Base-by-base conservation (phyloP, 2,113 vertebrate genomes). In the Ailurus styani region DNA sequence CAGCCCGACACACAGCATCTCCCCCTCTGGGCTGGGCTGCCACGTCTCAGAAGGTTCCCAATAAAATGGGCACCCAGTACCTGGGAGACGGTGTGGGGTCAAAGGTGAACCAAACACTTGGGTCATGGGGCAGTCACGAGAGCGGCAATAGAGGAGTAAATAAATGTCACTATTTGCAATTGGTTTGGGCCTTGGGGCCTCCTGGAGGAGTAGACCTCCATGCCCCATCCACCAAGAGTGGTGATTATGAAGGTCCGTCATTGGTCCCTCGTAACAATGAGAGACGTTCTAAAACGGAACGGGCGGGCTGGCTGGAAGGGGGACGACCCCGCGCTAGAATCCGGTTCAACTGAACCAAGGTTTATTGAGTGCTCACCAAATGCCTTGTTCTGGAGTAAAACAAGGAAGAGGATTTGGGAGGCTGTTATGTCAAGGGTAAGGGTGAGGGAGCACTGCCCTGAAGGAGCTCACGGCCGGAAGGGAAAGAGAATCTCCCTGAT, bases 251-350 rank as follows among this genome's bases (percentile, higher is more conserved):
- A 37, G 40, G 23, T 31, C 54, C 17, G 68, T 31, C 20, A 15
- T 27, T 50, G 90, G n/a, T 7, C 9, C 14, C 25, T 66, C 47
- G 68, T 85, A 94, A 97, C 88, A 97, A 97, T 93, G 95, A 55
- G 62, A 64, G n/a, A 14, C 2, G 18, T 96, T 98, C 96, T 95
- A 73, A 86, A 89, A n/a, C 29, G 31, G 96, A 98, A 97, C 13
- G 34, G 40, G 14, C 40, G 11, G 40, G 72, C 40, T 3, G 91
- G 50, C 10, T 60, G 66, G 42, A 62, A 64, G 86, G 85, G 14
- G 12, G 40, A 5, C 21, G 21, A 6, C 37, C 40, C 52, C 15
- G 7, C 5, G 1, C 21, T 18, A 15, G 82, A 91, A 70, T 64
- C 34, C 47, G 23, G 40, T 55, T 82, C 82, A 29, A 23, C 2